A percentile compares a stretch with the other conserved stretches of the same genome.
Evolutionary conservation across 1,140 invertebrate genomes (phyloP).

Genomic region (Cherax destructor): DNA sequence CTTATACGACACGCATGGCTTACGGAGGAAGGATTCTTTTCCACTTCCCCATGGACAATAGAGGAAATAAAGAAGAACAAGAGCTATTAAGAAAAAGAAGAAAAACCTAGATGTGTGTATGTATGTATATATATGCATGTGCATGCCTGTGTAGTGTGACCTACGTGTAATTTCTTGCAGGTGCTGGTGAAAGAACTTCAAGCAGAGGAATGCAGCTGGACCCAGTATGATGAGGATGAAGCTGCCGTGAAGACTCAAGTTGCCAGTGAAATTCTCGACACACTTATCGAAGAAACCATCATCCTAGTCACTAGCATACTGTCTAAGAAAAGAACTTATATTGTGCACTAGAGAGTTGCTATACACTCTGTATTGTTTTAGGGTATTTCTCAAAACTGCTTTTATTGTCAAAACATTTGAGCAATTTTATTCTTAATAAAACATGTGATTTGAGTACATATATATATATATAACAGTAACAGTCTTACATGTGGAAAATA

Average conservation of each 20-base stretch:
- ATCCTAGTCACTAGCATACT: slow-evolving; percentile 29
- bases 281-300: slow-evolving; percentile 80
- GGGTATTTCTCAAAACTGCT: background rate
- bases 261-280: slow-evolving; percentile 81
- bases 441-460: background rate
- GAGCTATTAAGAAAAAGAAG: too few relatives aligned
- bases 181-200: slow-evolving; percentile 82
- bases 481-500: background rate
- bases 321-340: slow-evolving; percentile 40
- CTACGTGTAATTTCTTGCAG: slow-evolving; percentile 12
- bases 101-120: too few relatives aligned
- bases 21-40: too few relatives aligned
- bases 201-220: slow-evolving; percentile 84
- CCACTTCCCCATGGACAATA: too few relatives aligned
- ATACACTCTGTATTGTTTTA: background rate
- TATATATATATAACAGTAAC: background rate
- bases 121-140: too few relatives aligned
- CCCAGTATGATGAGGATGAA: slow-evolving; percentile 84
- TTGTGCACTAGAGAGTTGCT: background rate
- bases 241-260: slow-evolving; percentile 82
- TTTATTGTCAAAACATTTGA: background rate
- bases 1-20: too few relatives aligned
- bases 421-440: background rate
- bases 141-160: too few relatives aligned
- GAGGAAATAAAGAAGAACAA: too few relatives aligned